phyloP scores from a whole-genome alignment of 2,113 vertebrate species.

The Paracanthobrama guichenoti region DNA sequence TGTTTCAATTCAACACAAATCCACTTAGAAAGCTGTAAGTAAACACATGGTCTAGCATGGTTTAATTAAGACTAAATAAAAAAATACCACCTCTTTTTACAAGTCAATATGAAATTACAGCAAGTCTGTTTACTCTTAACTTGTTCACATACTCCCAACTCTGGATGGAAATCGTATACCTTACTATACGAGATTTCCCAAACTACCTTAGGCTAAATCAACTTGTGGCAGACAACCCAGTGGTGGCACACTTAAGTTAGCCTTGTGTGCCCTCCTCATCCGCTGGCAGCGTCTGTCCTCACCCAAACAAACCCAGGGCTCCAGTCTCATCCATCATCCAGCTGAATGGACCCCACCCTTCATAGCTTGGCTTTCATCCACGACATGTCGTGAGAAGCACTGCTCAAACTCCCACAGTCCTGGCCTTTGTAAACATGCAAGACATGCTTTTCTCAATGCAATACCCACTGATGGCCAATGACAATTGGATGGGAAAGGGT shows the following conservation, averaged over 20 bases:
- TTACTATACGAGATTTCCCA: background rate
- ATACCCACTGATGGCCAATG: slow-evolving; percentile 3
- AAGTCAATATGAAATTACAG: background rate
- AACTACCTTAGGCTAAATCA: slow-evolving; percentile 3
- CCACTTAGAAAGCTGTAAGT: background rate
- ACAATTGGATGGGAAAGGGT: background rate
- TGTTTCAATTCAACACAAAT: background rate
- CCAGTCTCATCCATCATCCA: slow-evolving; percentile 32
- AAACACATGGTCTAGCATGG: background rate
- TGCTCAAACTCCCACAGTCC: slow-evolving; percentile 36
- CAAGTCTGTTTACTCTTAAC: background rate
- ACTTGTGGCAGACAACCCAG: background rate
- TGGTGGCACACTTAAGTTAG: background rate
- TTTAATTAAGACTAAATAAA: background rate
- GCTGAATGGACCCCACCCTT: background rate
- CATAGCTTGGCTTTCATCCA: slow-evolving; percentile 36
- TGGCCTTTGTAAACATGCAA: slow-evolving; percentile 20
- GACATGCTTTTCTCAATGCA: slow-evolving; percentile 25
- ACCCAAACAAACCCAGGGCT: slow-evolving; percentile 41
- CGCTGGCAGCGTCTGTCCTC: slow-evolving; percentile 9
- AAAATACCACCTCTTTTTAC: background rate
- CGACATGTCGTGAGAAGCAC: background rate
- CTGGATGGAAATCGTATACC: background rate
- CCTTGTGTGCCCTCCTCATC: slow-evolving; percentile 24
- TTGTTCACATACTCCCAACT: background rate